Evolutionary conservation across 2,888 invertebrate genomes (phyloP).

Genomic region (Choreutis nemorana): DNA sequence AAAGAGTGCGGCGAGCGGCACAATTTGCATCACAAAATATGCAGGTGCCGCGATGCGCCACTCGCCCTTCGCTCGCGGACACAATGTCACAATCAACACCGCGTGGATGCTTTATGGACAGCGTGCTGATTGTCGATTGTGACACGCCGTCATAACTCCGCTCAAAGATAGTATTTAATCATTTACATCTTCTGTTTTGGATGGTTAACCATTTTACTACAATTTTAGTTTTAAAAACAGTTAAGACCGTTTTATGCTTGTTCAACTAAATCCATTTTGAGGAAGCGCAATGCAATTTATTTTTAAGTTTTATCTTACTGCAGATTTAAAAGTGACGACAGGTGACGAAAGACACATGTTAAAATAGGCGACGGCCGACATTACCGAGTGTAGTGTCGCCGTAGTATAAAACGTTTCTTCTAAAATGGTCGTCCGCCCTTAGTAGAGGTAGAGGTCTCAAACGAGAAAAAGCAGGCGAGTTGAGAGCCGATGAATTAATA

Average conservation of each 20-base stretch:
- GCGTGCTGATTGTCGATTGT: conserved; percentile 60
- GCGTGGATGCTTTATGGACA: conserved; percentile 60
- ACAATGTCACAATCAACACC: conserved; percentile 65
- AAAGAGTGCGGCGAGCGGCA: conserved; percentile 34
- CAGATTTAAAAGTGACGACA: background rate
- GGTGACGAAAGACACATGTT: background rate
- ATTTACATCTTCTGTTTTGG: background rate
- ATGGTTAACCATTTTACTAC: no score
- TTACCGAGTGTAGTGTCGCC: background rate
- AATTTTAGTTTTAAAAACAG: no score
- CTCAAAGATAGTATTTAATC: background rate
- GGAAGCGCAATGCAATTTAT: no score
- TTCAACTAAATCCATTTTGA: no score
- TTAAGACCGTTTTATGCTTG: no score
- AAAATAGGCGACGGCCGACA: background rate
- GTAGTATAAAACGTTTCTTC: conserved; percentile 14
- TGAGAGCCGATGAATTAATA: conserved; percentile 59
- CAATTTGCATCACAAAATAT: conserved; percentile 37
- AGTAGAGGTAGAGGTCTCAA: conserved; percentile 31
- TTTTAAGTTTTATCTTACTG: background rate
- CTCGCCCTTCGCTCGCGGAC: conserved; percentile 37
- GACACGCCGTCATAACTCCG: conserved; percentile 32
- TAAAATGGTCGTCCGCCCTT: conserved; percentile 21
- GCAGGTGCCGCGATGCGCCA: conserved; percentile 42
- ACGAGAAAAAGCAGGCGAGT: conserved; percentile 41